These are phyloP conservation scores for Syrrhaptes paradoxus DNA, from an alignment of 2,113 vertebrate genomes.

Conservation along the genomic window DNA sequence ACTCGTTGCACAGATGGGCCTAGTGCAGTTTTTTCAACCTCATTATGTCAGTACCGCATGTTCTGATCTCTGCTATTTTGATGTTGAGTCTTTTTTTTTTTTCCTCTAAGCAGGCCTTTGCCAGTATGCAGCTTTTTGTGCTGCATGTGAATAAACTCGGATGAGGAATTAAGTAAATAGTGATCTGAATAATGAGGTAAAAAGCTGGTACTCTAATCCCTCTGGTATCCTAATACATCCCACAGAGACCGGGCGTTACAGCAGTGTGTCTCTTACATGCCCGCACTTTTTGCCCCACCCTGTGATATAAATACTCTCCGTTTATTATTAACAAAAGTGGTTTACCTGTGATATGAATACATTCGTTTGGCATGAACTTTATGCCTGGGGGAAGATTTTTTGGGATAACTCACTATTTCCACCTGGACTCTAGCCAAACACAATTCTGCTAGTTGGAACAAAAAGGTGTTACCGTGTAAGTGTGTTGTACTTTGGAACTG, in stretches of 20 bases:
- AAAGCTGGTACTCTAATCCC: neutral
- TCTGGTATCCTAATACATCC: neutral
- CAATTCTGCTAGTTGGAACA: neutral
- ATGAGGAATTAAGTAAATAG: conserved; percentile 34
- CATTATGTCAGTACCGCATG: conserved; percentile 63
- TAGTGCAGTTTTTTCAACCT: conserved; percentile 37
- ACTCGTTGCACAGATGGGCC: conserved; percentile 50
- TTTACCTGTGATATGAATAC: neutral
- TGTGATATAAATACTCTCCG: neutral
- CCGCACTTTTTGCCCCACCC: neutral
- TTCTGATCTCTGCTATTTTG: conserved; percentile 66
- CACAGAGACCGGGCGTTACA: neutral
- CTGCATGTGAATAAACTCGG: conserved; percentile 22
- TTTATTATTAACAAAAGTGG: conserved; percentile 27
- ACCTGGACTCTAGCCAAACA: neutral
- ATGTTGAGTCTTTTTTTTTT: neutral
- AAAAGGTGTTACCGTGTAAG: neutral
- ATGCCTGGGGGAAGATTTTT: conserved; percentile 26
- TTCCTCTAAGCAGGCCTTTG: conserved; percentile 1
- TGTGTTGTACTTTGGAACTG: neutral
- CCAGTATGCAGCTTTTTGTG: conserved; percentile 47
- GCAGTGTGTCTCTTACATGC: neutral
- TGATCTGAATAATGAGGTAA: neutral
- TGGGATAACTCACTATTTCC: conserved; percentile 16
- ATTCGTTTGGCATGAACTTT: neutral